Base-by-base conservation (phyloP, 1,140 invertebrate genomes). In the Ctenoplectra terminalis region DNA sequence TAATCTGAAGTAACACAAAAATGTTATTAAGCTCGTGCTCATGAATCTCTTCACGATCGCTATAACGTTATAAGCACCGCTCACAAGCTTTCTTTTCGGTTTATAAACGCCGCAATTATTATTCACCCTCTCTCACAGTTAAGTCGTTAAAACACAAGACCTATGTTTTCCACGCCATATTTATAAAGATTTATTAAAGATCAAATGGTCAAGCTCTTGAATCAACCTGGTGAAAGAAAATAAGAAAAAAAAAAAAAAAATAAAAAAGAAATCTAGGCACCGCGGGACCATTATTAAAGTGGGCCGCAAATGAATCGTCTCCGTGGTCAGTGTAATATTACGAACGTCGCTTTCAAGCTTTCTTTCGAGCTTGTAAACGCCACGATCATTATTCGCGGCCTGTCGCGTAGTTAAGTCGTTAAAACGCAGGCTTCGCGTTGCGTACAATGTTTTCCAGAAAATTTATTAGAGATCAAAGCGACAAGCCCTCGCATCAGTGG, bases 391-490 rank as follows among this genome's bases (percentile, higher is more conserved):
- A 88, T 87, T 72, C 78, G 15, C 58, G n/a, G 34, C 74, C 73
- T 82, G 84, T 76, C 80, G 83, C 76, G 71, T 63, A 67, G 60
- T 74, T 48, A 61, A 58, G 58, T 81, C 71, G 83, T 74, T 61
- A 64, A 86, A 82, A 78, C 70, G 67, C 52, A 1, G 56, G 81
- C 69, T 52, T 46, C 64, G 52, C 63, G 80, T 84, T 77, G 37
- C 64, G 79, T 69, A 81, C 61, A 64, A 64, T 56, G 71, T 84
- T 84, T 48, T n/a, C 40, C 29, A 69, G 72, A 71, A 80, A 82
- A 88, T 88, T 88, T 84, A 88, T 87, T 56, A 60, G 26, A 63
- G 74, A 67, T 56, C 76, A 80, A 75, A 85, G 77, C 63, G 83
- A 56, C 81, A 69, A 73, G 71, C 52, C 58, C 75, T 46, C 74